Conservation (phyloP, 2,888 invertebrate genomes). For the Cryptocephalus moraei region DNA sequence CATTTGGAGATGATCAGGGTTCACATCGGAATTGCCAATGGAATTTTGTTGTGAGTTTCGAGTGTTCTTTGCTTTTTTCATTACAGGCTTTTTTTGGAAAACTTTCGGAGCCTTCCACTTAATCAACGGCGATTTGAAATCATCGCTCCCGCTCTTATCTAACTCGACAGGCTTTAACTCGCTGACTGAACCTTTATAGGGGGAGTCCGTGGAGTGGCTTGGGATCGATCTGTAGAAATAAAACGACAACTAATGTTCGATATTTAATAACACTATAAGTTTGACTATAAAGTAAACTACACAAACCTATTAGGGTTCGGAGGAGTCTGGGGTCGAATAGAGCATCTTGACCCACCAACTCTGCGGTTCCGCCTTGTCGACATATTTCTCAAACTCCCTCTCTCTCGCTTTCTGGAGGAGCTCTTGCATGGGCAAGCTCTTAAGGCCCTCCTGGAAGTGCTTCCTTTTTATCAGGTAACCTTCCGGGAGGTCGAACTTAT, state of each 20-base stretch:
- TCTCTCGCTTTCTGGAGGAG: constrained; percentile 19
- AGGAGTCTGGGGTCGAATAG: constrained; percentile 18
- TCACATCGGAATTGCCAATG: constrained; percentile 44
- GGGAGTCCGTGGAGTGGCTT: constrained; percentile 13
- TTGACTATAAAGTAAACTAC: constrained; percentile 3
- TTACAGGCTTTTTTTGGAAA: constrained; percentile 13
- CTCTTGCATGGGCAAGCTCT: constrained; percentile 11
- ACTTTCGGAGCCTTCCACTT: constrained; percentile 16
- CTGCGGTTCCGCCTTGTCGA: constrained; percentile 19
- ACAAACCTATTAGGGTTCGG: constrained; percentile 7
- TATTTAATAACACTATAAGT: constrained; percentile 5
- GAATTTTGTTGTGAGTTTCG: constrained; percentile 19
- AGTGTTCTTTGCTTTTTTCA: constrained; percentile 7
- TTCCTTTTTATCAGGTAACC: constrained; percentile 12
- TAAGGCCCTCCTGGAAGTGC: constrained; percentile 8
- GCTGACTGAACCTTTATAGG: constrained; percentile 22
- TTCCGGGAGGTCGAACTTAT: constrained; percentile 23
- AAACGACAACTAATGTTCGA: neutral
- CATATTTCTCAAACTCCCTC: constrained; percentile 20
- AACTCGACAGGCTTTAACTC: constrained; percentile 17
- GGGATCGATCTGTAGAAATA: neutral
- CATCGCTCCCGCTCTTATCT: constrained; percentile 21
- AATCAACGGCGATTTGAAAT: constrained; percentile 26
- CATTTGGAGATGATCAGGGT: constrained; percentile 55
- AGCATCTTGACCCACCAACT: constrained; percentile 20